Percentiles rank a stretch among this genome's conserved stretches.
Conservation (phyloP, 2,797 vertebrate species). For the Alca torda region DNA sequence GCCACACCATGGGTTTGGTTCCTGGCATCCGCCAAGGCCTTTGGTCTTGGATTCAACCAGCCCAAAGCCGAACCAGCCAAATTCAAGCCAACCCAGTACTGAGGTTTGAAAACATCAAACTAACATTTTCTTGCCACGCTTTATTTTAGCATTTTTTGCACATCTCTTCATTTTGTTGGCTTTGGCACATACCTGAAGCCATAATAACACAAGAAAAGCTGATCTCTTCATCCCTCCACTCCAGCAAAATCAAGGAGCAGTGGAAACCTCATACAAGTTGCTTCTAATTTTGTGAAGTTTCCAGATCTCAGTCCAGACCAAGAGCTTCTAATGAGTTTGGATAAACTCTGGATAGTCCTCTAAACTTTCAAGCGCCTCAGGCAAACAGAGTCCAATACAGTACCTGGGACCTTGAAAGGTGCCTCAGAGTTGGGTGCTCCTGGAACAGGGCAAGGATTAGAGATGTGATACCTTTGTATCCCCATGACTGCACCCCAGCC, state of each 20-base stretch:
- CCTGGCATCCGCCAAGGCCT: not conserved
- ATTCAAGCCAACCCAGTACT: not conserved
- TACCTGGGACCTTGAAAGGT: not conserved
- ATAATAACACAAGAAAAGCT: not conserved
- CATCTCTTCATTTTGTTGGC: not conserved
- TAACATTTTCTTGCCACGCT: not conserved
- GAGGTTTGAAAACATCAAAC: not conserved
- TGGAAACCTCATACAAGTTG: not conserved
- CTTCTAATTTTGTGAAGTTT: constrained; percentile 16
- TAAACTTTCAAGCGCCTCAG: not conserved
- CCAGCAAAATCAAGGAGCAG: not conserved
- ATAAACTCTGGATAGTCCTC: constrained; percentile 29
- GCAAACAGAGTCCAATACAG: not conserved
- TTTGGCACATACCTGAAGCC: constrained; percentile 35
- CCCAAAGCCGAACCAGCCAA: not conserved
- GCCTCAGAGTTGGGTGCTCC: not conserved
- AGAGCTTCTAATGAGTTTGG: constrained; percentile 23
- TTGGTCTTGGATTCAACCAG: not conserved
- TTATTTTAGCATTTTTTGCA: constrained; percentile 26
- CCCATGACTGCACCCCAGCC: not conserved
- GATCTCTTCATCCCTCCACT: not conserved
- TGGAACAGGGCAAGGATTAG: not conserved
- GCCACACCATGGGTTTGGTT: not conserved
- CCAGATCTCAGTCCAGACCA: constrained; percentile 15
- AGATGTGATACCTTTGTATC: not conserved